These are phyloP conservation scores for Pammene aurita DNA, from an alignment of 2,888 invertebrate species.

Conservation along the genomic window DNA sequence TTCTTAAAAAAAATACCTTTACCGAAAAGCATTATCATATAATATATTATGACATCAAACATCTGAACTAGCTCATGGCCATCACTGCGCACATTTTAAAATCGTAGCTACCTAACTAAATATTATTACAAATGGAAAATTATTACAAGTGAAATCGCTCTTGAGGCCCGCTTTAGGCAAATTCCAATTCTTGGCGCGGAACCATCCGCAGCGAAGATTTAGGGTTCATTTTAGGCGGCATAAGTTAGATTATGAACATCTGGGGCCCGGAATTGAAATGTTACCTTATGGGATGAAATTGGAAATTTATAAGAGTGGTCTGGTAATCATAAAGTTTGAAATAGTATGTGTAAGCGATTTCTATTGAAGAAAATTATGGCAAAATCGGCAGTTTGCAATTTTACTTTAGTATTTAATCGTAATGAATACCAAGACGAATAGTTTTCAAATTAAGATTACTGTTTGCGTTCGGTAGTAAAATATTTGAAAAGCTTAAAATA, in stretches of 20 bases:
- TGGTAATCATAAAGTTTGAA: slow-evolving; percentile 13
- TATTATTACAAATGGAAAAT: slow-evolving; percentile 15
- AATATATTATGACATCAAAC: too few relatives aligned
- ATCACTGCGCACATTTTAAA: not conserved
- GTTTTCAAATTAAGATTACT: too few relatives aligned
- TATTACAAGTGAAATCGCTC: slow-evolving; percentile 33
- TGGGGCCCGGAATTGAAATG: slow-evolving; percentile 73
- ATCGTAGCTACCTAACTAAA: too few relatives aligned
- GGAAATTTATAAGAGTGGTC: slow-evolving; percentile 53
- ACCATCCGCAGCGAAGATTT: slow-evolving; percentile 69
- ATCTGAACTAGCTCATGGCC: too few relatives aligned
- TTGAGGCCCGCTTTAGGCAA: slow-evolving; percentile 54
- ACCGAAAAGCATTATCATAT: too few relatives aligned
- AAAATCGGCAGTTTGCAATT: not conserved
- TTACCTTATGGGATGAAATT: slow-evolving; percentile 63
- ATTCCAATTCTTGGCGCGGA: slow-evolving; percentile 75
- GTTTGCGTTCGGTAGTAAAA: too few relatives aligned
- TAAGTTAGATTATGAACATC: slow-evolving; percentile 79
- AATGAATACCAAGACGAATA: too few relatives aligned
- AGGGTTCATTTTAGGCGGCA: slow-evolving; percentile 74
- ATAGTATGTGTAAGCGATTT: not conserved
- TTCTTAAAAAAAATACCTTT: too few relatives aligned
- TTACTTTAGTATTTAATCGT: too few relatives aligned
- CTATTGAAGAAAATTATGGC: not conserved
- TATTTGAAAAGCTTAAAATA: too few relatives aligned